phyloP scores from a whole-genome alignment of 2,797 vertebrate genomes.

The Zenarchopterus dispar region DNA sequence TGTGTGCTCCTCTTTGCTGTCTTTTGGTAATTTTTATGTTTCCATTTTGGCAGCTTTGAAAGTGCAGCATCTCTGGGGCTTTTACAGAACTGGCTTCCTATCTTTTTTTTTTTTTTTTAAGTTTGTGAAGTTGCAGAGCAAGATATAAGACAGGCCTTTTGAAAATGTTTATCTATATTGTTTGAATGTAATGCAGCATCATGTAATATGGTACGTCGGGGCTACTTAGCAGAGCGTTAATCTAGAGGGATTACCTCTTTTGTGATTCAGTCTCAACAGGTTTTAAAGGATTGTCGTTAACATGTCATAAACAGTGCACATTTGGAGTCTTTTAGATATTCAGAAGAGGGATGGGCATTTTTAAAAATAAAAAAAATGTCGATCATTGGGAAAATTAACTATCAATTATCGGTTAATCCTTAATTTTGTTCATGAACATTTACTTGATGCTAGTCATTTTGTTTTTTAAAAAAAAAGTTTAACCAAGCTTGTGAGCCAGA shows the following conservation, averaged over 20 bases:
- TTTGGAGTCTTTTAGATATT: no score
- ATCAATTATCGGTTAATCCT: no score
- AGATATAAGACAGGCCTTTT: slow-evolving; percentile 50
- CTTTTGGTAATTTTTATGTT: slow-evolving; percentile 73
- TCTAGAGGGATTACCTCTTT: slow-evolving; percentile 20
- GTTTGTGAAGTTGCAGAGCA: slow-evolving; percentile 48
- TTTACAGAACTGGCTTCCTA: slow-evolving; percentile 41
- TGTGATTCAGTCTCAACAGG: no score
- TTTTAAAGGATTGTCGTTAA: no score
- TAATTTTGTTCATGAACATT: no score
- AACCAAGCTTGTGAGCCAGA: no score
- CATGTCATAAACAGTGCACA: no score
- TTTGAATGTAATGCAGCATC: slow-evolving; percentile 45
- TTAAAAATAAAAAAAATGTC: no score
- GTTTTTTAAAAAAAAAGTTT: no score
- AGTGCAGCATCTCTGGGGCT: slow-evolving; percentile 54
- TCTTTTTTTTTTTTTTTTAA: slow-evolving; percentile 51
- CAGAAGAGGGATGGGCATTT: no score
- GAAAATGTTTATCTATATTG: slow-evolving; percentile 16
- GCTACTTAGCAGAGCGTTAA: slow-evolving; percentile 37
- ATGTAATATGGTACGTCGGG: slow-evolving; percentile 10
- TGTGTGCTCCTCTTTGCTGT: slow-evolving; percentile 63
- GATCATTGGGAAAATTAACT: no score
- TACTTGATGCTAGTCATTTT: no score
- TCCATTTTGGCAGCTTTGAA: slow-evolving; percentile 71